Evolutionary conservation across 2,888 invertebrate genomes (phyloP).

Genomic region (Limnephilus rhombicus): DNA sequence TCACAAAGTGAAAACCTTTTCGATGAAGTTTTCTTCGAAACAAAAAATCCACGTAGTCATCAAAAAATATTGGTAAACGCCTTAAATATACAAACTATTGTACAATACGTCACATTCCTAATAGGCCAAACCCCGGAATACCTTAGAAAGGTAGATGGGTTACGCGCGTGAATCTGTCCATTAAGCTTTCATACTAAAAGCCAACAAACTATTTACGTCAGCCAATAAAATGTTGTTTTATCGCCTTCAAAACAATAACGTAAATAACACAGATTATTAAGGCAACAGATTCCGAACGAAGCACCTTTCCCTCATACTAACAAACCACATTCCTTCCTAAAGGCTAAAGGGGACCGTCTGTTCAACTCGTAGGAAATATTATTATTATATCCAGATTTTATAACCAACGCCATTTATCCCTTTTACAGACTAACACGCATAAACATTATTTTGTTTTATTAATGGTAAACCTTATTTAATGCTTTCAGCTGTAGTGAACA

Average conservation of each 20-base stretch:
- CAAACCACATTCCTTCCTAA: not conserved
- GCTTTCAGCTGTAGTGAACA: not conserved
- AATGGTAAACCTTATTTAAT: not conserved
- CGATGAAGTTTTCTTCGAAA: no score
- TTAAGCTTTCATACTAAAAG: conserved; percentile 24
- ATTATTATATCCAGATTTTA: not conserved
- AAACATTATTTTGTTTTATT: not conserved
- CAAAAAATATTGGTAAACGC: no score
- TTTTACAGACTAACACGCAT: not conserved
- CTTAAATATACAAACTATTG: no score
- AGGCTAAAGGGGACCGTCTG: not conserved
- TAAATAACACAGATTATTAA: conserved; percentile 34
- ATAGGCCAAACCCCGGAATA: not conserved
- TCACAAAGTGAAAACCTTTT: no score
- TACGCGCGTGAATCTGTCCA: not conserved
- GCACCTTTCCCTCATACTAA: not conserved
- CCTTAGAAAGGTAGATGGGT: not conserved
- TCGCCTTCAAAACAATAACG: conserved; percentile 37
- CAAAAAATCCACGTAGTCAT: not conserved
- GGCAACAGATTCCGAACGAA: conserved; percentile 29
- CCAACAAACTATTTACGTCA: conserved; percentile 35
- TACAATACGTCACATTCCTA: not conserved
- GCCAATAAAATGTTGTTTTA: conserved; percentile 27
- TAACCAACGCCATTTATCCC: not conserved
- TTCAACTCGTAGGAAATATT: not conserved